Base-by-base conservation (phyloP, 2,888 invertebrate genomes). In the Bedellia somnulentella region DNA sequence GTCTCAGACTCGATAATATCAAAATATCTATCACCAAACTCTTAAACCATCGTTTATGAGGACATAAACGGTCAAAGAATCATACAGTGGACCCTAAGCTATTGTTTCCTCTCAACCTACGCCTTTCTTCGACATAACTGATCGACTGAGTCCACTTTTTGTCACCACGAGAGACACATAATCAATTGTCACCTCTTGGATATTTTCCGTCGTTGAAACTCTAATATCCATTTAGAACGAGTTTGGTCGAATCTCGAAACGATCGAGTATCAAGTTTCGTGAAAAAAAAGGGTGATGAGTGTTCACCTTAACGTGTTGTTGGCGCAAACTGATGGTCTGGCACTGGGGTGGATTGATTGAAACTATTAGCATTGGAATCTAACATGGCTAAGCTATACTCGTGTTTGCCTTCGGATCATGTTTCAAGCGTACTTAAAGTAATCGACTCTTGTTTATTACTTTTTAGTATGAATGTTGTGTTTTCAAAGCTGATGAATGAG, bases 41-140 rank as follows among this genome's bases (percentile, higher is more conserved):
- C 62, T n/a, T 61, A 66, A 70, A 66, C 66, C 53, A 52, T 57
- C 67, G 59, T 68, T 71, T 68, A 68, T 63, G 57, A 57, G 57
- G 49, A 57, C 62, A 71, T 75, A 67, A 73, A 73, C 63, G 66
- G 70, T 75, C 73, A 70, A 73, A 58, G 67, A 71, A 63, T 68
- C 71, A 68, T 73, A 75, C 73, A 75, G 52, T 59, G 67, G 57
- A 56, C 11, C 51, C 56, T 66, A 56, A 70, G 66, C 64, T 63
- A 73, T 75, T 73, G 73, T 75, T 60, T 62, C 57, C 46, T 52
- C 47, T 45, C 61, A 47, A 48, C 67, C 71, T 66, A 68, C 73
- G 68, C 66, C 44, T 50, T 47, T 43, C 52, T 55, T 46, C 57
- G 54, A 70, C 63, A 62, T 66, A 62, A 67, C 68, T 67, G 68